These are phyloP conservation scores for Rhincodon typus DNA, from an alignment of 2,797 vertebrate species.

Conservation along the genomic window DNA sequence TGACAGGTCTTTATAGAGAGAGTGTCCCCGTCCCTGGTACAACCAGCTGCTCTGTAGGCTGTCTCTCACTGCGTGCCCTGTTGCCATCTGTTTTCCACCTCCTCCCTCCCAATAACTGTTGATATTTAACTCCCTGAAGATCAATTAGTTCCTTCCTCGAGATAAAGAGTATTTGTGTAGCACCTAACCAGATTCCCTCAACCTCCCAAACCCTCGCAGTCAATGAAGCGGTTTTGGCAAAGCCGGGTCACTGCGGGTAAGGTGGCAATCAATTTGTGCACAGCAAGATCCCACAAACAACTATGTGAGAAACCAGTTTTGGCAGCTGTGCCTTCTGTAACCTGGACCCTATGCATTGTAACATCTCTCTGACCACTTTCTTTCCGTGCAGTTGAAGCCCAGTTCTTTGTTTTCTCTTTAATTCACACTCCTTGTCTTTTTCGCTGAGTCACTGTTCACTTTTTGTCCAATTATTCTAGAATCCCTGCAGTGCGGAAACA, in stretches of 20 bases:
- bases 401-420: background rate
- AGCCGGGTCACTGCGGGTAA: background rate
- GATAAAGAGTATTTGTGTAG: background rate
- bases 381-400: background rate
- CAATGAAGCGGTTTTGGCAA: background rate
- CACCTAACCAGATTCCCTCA: background rate
- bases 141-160: background rate
- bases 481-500: too few species aligned
- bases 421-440: background rate
- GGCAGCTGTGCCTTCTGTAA: background rate
- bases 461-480: too few species aligned
- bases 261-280: background rate
- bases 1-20: too few species aligned
- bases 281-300: background rate
- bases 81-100: background rate
- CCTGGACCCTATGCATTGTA: too few species aligned
- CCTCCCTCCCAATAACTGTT: background rate
- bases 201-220: background rate
- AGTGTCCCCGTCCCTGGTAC: too few species aligned
- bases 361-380: too few species aligned
- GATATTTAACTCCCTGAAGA: background rate
- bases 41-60: too few species aligned
- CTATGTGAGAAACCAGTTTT: background rate
- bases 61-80: too few species aligned
- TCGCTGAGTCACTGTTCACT: background rate